Evolutionary conservation across 2,113 vertebrate species (phyloP), one percentile per base, ranked within the genome.

Genomic region (Gopherus flavomarginatus): DNA sequence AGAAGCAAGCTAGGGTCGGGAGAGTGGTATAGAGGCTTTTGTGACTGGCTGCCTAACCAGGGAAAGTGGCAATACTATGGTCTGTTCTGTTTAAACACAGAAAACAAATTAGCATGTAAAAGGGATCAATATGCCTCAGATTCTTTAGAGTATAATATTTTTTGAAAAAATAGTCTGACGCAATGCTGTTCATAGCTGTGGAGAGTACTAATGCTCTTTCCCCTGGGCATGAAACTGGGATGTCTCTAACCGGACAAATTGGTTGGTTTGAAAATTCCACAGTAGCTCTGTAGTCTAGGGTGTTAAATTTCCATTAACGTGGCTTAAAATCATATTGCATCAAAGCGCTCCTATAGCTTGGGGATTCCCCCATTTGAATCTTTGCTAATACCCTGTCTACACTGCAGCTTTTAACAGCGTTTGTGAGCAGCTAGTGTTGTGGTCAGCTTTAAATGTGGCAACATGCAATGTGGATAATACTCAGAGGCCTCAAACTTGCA

Each of bases 401-500:
- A 77, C 29, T 57, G 8, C 62, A 17, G 80, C 85, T 86, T 8
- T 0, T 1, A 13, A 72, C 29, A 24, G n/a, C 0, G 0, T 8
- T 14, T 87, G 62, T 65, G 65, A 69, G 10, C 69, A 38, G 72
- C n/a, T 27, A 29, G 72, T 26, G 52, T n/a, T 19, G 4, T 79
- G 11, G 6, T 12, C 5, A 0, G 38, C 11, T 31, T 24, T 80
- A 57, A 35, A 14, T 81, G 79, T 81, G 42, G 80, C 80, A n/a
- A 2, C 1, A 0, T 5, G 8, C 12, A 38, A 0, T 0, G 49
- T 3, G 0, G 21, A 2, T 16, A 14, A 72, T 19, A 35, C 19
- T 72, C 35, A n/a, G 24, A 57, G 24, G 81, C 11, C 1, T 54
- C 53, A 24, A 21, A n/a, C 65, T 80, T 79, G 22, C 38, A 9